Evolutionary conservation across 2,797 vertebrate genomes (phyloP).

Genomic region (Chelon auratus): DNA sequence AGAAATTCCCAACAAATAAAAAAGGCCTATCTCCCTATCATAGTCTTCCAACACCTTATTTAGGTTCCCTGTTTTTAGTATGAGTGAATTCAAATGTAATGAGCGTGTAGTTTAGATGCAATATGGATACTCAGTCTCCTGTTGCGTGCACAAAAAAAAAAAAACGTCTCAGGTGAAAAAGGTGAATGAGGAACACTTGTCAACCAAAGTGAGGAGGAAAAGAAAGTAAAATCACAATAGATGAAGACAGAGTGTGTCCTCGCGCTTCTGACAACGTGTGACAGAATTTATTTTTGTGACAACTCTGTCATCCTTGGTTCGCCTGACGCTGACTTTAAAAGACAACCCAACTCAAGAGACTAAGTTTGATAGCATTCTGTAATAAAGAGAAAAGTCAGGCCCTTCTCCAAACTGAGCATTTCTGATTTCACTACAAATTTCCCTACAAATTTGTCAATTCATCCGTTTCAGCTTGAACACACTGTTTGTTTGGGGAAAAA

Average conservation of each 20-base stretch:
- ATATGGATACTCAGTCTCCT: not conserved
- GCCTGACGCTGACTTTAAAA: slow-evolving; percentile 58
- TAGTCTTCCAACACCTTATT: too few relatives aligned
- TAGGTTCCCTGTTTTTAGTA: too few relatives aligned
- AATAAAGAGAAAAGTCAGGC: slow-evolving; percentile 50
- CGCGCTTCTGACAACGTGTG: slow-evolving; percentile 50
- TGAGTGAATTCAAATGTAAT: not conserved
- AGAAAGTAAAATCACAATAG: slow-evolving; percentile 34
- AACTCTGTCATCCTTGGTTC: slow-evolving; percentile 61
- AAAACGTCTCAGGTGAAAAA: slow-evolving; percentile 17
- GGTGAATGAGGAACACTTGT: slow-evolving; percentile 28
- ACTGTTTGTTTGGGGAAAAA: slow-evolving; percentile 20
- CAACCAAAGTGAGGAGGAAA: slow-evolving; percentile 29
- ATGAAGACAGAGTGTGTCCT: slow-evolving; percentile 62
- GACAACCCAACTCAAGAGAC: slow-evolving; percentile 63
- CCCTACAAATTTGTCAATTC: slow-evolving; percentile 42
- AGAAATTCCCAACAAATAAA: not conserved
- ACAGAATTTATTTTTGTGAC: slow-evolving; percentile 47
- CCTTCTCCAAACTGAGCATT: slow-evolving; percentile 32
- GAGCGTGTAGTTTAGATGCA: not conserved
- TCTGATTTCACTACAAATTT: slow-evolving; percentile 50
- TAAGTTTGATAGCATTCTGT: slow-evolving; percentile 36
- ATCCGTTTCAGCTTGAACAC: slow-evolving; percentile 47
- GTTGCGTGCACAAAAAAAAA: not conserved
- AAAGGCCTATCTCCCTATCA: not conserved